phyloP scores from a whole-genome alignment of 2,797 vertebrate genomes.

The Periophthalmus magnuspinnatus region DNA sequence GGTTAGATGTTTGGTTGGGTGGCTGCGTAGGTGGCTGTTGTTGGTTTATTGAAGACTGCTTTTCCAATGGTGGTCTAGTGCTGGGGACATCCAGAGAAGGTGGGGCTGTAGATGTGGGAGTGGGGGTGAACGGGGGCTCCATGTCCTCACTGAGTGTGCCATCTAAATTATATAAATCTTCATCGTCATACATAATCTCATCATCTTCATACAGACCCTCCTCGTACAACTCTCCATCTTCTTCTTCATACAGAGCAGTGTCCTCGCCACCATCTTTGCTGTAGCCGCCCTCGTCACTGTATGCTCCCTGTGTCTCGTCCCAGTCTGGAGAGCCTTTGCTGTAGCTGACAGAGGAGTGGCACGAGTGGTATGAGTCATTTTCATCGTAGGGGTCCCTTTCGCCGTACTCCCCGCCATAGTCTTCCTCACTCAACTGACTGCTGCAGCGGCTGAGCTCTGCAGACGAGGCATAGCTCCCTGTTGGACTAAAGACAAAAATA shows the following conservation, averaged over 20 bases:
- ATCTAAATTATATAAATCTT: conserved; percentile 79
- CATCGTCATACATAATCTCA: conserved; percentile 74
- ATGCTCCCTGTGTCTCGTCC: conserved; percentile 87
- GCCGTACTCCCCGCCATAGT: conserved; percentile 84
- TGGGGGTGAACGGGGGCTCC: conserved; percentile 76
- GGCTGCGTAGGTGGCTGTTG: conserved; percentile 61
- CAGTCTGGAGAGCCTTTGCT: conserved; percentile 91
- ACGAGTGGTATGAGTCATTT: conserved; percentile 96
- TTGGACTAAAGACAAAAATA: conserved; percentile 77
- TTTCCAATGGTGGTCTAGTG: conserved; percentile 75
- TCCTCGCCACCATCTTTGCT: conserved; percentile 83
- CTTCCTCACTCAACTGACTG: conserved; percentile 95
- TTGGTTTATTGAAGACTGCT: conserved; percentile 77
- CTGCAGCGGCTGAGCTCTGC: conserved; percentile 94
- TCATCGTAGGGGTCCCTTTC: conserved; percentile 89
- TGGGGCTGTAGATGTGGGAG: conserved; percentile 65
- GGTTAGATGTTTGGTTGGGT: conserved; percentile 56
- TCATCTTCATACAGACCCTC: conserved; percentile 78
- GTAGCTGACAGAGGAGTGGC: conserved; percentile 96
- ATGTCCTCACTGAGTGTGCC: conserved; percentile 78
- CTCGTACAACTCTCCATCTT: conserved; percentile 74
- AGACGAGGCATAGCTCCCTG: conserved; percentile 92
- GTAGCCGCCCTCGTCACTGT: conserved; percentile 85
- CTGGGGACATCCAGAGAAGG: conserved; percentile 46
- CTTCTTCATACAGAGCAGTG: conserved; percentile 76